These are phyloP conservation scores for Typhlichthys eigenmanni DNA, from an alignment of 2,797 vertebrate genomes.

Conservation along the genomic window DNA sequence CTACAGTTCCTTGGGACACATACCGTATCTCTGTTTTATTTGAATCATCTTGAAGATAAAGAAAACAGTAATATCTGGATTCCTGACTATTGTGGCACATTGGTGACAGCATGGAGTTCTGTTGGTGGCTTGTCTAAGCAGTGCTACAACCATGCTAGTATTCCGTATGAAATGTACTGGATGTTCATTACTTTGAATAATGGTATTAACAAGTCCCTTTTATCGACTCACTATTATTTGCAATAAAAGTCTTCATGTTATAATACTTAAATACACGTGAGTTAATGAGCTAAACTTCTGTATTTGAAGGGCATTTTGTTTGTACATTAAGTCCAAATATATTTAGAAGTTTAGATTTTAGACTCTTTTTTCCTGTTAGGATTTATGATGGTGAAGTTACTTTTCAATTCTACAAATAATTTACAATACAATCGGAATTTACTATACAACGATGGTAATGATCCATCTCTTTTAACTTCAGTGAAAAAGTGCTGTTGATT, in stretches of 20 bases:
- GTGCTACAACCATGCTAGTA: slow-evolving; percentile 63
- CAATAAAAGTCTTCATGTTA: slow-evolving; percentile 77
- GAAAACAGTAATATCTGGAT: slow-evolving; percentile 59
- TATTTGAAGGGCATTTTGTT: slow-evolving; percentile 32
- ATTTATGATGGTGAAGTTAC: no score
- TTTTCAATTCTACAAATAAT: slow-evolving; percentile 24
- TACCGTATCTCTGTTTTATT: slow-evolving; percentile 62
- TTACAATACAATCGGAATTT: slow-evolving; percentile 32
- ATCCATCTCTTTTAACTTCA: slow-evolving; percentile 45
- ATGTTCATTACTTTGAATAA: slow-evolving; percentile 71
- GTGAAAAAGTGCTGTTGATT: slow-evolving; percentile 49
- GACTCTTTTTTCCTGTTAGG: no score
- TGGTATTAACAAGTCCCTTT: slow-evolving; percentile 74
- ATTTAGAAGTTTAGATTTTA: no score
- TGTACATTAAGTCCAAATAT: slow-evolving; percentile 19
- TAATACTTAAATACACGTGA: slow-evolving; percentile 63
- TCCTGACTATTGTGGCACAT: slow-evolving; percentile 68
- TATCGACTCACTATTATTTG: slow-evolving; percentile 73
- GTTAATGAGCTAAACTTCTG: slow-evolving; percentile 52
- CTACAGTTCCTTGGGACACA: slow-evolving; percentile 54
- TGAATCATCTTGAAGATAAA: slow-evolving; percentile 56
- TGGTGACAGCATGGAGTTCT: slow-evolving; percentile 70
- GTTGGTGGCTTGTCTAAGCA: slow-evolving; percentile 67
- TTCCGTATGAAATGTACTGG: slow-evolving; percentile 75
- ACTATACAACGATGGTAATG: slow-evolving; percentile 31